Conservation (phyloP, 2,888 invertebrate genomes). For the Megamerina dolium region DNA sequence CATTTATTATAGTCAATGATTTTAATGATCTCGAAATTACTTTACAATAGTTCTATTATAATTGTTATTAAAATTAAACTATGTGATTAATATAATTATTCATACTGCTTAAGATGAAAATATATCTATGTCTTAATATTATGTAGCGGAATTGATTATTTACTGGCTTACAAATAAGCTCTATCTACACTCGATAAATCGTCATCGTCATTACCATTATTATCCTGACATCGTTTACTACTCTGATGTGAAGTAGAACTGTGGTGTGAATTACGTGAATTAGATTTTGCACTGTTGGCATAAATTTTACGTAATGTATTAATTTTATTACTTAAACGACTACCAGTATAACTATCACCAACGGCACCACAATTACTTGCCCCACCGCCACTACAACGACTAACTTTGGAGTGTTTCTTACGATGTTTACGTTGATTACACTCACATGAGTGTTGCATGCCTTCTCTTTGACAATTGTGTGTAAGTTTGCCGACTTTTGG, state of each 20-base stretch:
- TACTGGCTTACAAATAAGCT: slow-evolving; percentile 40
- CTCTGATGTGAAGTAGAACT: background rate
- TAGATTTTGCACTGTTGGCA: slow-evolving; percentile 19
- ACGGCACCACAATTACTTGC: slow-evolving; percentile 2
- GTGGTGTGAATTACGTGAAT: slow-evolving; percentile 27
- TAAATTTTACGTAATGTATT: slow-evolving; percentile 34
- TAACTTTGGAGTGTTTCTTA: slow-evolving; percentile 19
- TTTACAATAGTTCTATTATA: background rate
- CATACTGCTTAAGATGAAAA: too few relatives aligned
- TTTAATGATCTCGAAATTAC: slow-evolving; percentile 47
- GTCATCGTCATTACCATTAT: slow-evolving; percentile 34
- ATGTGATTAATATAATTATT: too few relatives aligned
- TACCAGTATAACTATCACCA: slow-evolving; percentile 2
- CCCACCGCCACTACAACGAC: slow-evolving; percentile 14
- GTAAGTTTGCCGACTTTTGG: slow-evolving; percentile 42
- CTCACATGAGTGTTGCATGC: slow-evolving; percentile 33
- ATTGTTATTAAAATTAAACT: slow-evolving; percentile 11
- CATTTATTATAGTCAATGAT: slow-evolving; percentile 56
- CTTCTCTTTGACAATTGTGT: slow-evolving; percentile 40
- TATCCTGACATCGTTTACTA: background rate
- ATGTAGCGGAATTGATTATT: too few relatives aligned
- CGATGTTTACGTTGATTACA: slow-evolving; percentile 23
- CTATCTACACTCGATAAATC: slow-evolving; percentile 44
- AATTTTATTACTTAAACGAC: slow-evolving; percentile 20
- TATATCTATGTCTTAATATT: too few relatives aligned